Base-by-base conservation (phyloP, 2,797 vertebrate species). In the Tokudaia muenninki region DNA sequence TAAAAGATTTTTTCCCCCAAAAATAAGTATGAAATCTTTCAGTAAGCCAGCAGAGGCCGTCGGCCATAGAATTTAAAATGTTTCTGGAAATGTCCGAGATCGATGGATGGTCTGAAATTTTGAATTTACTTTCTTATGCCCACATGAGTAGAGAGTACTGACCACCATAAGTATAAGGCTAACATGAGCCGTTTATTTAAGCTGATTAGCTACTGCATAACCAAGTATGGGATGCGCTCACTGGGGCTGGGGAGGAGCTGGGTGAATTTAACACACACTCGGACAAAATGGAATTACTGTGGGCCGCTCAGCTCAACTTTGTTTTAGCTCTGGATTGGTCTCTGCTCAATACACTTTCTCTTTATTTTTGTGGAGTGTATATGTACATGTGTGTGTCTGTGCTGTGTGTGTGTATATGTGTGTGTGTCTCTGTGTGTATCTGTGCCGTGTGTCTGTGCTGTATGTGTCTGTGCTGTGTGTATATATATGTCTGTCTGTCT, bases 21-120 rank as follows among this genome's bases (percentile, higher is more conserved):
- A 70, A 90, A n/a, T 34, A 90, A 93, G n/a, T 44, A 21, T 44
- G 82, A 93, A 26, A 91, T 70, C 29, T 91, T 91, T 91, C 31
- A 19, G 57, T 86, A 94, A 93, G 44, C 29, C 19, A 87, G 52
- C 47, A 94, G 80, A 77, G 14, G 8, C 13, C 65, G 92, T 16
- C 79, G 91, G 67, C 50, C 44, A 10, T 31, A 59, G 91, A 90
- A 88, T 84, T 93, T 52, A 78, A 44, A 70, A 82, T 16, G 17
- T 67, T 72, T 92, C 44, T 74, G 55, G 84, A 93, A 94, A 55
- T 79, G 83, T 67, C 81, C 74, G 75, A 84, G 41, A 52, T 65
- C 50, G 55, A 16, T 8, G 55, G 22, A 63, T 78, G 44, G 34
- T 47, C 77, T 72, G 61, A 78, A 70, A 96, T 47, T 8, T 4